Base-by-base conservation (phyloP, 2,797 vertebrate species). In the Rhodeus uyekii region DNA sequence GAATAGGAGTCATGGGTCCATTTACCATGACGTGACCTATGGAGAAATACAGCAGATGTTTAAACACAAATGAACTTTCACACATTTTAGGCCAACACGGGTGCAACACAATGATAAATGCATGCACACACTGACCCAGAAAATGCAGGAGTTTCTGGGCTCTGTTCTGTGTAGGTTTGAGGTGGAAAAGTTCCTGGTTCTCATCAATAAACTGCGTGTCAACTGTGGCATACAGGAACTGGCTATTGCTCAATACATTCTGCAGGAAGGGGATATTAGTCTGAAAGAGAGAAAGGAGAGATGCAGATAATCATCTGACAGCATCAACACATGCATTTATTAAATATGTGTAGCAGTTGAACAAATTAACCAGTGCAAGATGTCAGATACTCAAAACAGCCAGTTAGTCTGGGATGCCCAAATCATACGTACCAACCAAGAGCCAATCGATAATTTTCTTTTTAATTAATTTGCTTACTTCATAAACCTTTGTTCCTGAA, bases 251-350 rank as follows among this genome's bases (percentile, higher is more conserved):
- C 74, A 98, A 89, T 0, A 98, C 97, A 0, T 98, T 98, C 93
- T 98, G 97, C 82, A 98, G 95, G 94, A 98, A 98, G 0, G 97
- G 97, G 89, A 98, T 98, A 93, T 98, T 98, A 83, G 97, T 98
- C 97, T 98, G 90, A 9, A 84, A 58, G 83, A 8, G 4, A 36
- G 67, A 72, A 89, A 90, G 85, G 85, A 90, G 86, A 60, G 27
- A 14, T 27, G 50, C 39, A 74, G 32, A 39, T 50, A 48, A 80
- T 63, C 55, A 74, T 38, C 60, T 19, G 34, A 81, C 13, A 71
- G 39, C 42, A 27, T 58, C 3, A 68, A 34, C 73, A 80, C 39
- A 42, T 34, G 22, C 7, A 58, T 58, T 58, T 18, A 27, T 76
- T 29, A 1, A 60, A 60, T 76, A 63, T 63, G 24, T 77, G 60